Conservation (phyloP, 1,140 invertebrate species). For the Drosophila oshimai region DNA sequence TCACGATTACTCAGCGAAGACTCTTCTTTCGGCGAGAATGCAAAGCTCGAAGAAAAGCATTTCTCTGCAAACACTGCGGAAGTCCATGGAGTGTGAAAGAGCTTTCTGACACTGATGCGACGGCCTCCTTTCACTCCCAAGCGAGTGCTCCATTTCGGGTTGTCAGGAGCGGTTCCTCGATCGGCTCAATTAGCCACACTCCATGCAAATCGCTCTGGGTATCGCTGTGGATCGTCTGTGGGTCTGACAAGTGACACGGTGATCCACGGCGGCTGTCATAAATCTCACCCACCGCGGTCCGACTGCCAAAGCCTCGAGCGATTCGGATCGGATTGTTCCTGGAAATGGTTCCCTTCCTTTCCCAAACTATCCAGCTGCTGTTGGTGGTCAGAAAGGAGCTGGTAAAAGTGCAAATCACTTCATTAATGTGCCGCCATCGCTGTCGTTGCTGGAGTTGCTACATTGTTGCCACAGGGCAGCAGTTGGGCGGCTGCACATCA, state of each 20-base stretch:
- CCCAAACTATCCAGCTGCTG: too few species aligned
- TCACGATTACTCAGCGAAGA: neutral
- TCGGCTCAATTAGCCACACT: conserved; percentile 55
- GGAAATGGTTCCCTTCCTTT: conserved; percentile 26
- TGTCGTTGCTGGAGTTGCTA: conserved; percentile 34
- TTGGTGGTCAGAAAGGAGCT: conserved; percentile 64
- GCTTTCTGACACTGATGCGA: neutral
- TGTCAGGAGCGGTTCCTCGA: conserved; percentile 37
- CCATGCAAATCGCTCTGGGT: neutral
- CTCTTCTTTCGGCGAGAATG: neutral
- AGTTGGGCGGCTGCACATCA: conserved; percentile 60
- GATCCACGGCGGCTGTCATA: conserved; percentile 71
- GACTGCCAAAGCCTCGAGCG: neutral
- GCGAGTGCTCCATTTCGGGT: neutral
- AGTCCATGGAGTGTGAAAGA: neutral
- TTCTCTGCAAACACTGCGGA: too few species aligned
- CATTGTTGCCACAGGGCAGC: conserved; percentile 54
- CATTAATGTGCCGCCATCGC: conserved; percentile 59
- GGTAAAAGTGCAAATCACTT: conserved; percentile 74
- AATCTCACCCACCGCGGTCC: conserved; percentile 63
- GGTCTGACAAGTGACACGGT: conserved; percentile 61
- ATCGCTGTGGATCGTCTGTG: neutral
- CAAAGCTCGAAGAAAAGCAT: neutral
- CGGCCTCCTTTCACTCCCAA: conserved; percentile 11
- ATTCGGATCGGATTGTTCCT: conserved; percentile 55